These are phyloP conservation scores for Anarrhichthys ocellatus DNA, from an alignment of 2,113 vertebrate species.

Conservation along the genomic window DNA sequence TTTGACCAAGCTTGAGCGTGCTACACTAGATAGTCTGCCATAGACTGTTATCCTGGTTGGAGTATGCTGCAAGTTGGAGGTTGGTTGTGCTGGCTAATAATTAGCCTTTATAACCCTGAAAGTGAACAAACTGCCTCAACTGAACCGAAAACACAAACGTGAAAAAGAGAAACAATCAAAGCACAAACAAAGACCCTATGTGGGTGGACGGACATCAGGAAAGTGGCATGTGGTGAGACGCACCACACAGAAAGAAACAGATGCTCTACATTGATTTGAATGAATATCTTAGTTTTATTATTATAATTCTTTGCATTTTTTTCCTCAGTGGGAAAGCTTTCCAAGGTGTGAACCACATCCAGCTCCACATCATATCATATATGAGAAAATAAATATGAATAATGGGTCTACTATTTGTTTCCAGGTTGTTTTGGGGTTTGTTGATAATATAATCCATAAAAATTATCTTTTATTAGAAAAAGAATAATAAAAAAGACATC, in stretches of 20 bases:
- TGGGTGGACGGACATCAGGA: neutral
- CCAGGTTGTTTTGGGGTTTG: neutral
- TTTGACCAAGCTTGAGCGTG: slow-evolving; percentile 30
- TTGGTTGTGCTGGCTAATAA: slow-evolving; percentile 68
- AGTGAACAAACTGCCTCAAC: slow-evolving; percentile 44
- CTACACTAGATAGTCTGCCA: neutral
- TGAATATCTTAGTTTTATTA: neutral
- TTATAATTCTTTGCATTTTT: neutral
- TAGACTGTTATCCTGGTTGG: slow-evolving; percentile 7
- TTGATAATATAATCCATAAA: neutral
- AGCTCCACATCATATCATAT: neutral
- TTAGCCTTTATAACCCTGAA: slow-evolving; percentile 70
- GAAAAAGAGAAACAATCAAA: slow-evolving; percentile 2
- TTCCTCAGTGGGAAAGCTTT: neutral
- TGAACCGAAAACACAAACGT: neutral
- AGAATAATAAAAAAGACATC: neutral
- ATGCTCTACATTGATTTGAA: neutral
- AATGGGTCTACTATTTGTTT: neutral
- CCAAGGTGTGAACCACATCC: neutral
- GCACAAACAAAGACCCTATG: slow-evolving; percentile 17
- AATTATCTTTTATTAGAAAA: too few species aligned
- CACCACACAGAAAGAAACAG: neutral
- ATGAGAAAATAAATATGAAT: neutral
- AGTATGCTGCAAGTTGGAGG: slow-evolving; percentile 16
- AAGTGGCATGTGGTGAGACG: neutral